Evolutionary conservation across 2,113 vertebrate genomes (phyloP), one percentile per base, ranked within the genome.

Genomic region (Tachysurus fulvidraco): DNA sequence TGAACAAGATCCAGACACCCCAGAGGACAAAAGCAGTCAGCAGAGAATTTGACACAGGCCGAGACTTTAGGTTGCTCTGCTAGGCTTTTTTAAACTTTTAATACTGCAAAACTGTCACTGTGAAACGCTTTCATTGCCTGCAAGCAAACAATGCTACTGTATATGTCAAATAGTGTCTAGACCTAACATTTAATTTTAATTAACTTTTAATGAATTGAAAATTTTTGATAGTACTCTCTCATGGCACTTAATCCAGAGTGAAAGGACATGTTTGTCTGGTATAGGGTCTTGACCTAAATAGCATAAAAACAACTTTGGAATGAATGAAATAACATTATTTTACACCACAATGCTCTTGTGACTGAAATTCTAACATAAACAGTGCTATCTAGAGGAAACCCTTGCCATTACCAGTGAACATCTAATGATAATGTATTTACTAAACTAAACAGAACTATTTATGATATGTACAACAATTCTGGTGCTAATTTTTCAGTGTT

Each of bases 1-100:
- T 94, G 91, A 93, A 88, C 79, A 90, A 91, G 89, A 91, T 92
- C 89, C 91, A 80, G 81, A 87, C 88, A 82, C 87, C 84, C 89
- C 69, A 81, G 86, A 92, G 91, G 88, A 69, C 74, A 77, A 17
- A 28, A 60, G 50, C 83, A 83, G 86, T 84, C 88, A 89, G 85
- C 93, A 88, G 91, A 92, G 89, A 73, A 54, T n/a, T 5, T 50
- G 81, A 83, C 59, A 13, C 86, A 54, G 69, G 83, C 80, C 65
- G 89, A 88, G 92, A 88, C 62, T 8, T 65, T 85, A 91, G 92
- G 92, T 93, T 76, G 44, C 46, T 17, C 74, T 77, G 25, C 50
- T 93, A 91, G 86, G 50, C 19, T 12, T 64, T 83, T 83, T 77
- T 50, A 83, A 83, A 50, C 57, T 80, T 71, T 57, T 83, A 30